These are phyloP conservation scores for Microcebus murinus DNA, from an alignment of 2,113 vertebrate species.

Conservation along the genomic window DNA sequence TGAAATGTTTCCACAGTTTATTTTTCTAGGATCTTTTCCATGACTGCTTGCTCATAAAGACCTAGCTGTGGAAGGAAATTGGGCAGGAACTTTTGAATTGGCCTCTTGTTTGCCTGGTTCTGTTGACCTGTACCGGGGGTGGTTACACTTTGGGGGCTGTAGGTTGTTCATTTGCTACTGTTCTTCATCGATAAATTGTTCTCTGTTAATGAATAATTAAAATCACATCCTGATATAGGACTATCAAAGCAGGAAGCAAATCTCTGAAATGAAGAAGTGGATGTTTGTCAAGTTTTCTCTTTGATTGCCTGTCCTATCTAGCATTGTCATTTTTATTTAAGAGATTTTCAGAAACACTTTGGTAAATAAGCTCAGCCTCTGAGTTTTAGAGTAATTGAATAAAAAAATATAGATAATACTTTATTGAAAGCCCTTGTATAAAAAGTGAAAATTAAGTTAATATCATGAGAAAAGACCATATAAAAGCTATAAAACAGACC, in stretches of 20 bases:
- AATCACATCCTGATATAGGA: slow-evolving; percentile 38
- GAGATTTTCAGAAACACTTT: background rate
- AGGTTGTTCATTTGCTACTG: slow-evolving; percentile 28
- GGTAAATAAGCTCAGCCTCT: background rate
- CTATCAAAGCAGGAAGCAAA: slow-evolving; percentile 38
- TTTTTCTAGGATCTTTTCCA: slow-evolving; percentile 90
- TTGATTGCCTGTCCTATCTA: background rate
- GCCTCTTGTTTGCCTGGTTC: slow-evolving; percentile 80
- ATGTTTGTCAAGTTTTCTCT: slow-evolving; percentile 40
- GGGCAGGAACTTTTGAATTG: slow-evolving; percentile 83
- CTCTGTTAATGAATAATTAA: slow-evolving; percentile 57
- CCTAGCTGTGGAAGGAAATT: slow-evolving; percentile 81
- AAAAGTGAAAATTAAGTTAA: slow-evolving; percentile 3
- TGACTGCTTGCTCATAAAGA: slow-evolving; percentile 83
- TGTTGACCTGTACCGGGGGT: slow-evolving; percentile 21
- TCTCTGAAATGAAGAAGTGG: background rate
- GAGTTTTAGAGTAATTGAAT: slow-evolving; percentile 8
- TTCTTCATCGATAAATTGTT: slow-evolving; percentile 43
- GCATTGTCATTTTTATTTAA: background rate
- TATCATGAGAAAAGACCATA: background rate
- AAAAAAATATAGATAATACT: background rate
- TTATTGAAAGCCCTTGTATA: background rate
- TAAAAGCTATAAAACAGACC: slow-evolving; percentile 2
- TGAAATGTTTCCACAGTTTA: slow-evolving; percentile 87
- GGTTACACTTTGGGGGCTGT: slow-evolving; percentile 1